Percentiles rank a stretch among this genome's conserved stretches.
These are phyloP conservation scores for Pollachius pollachius DNA, from an alignment of 2,113 vertebrate species.

Conservation along the genomic window DNA sequence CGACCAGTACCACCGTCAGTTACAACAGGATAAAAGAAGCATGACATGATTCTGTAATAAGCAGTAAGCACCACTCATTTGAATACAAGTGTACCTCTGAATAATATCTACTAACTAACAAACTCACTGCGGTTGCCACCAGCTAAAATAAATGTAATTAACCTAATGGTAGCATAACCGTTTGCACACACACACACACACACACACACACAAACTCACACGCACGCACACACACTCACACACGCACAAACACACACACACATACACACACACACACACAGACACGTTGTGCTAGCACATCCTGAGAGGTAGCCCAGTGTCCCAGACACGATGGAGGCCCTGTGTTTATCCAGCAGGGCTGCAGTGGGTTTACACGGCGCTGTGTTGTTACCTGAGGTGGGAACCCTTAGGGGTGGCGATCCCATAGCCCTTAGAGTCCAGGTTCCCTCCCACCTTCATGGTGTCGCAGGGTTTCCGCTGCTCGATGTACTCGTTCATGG, in stretches of 20 bases:
- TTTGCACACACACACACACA: background rate
- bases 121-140: too few relatives aligned
- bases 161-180: too few relatives aligned
- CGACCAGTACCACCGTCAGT: too few relatives aligned
- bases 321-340: conserved; percentile 8
- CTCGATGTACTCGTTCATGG: conserved; percentile 99
- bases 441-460: conserved; percentile 99
- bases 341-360: conserved; percentile 34
- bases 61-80: too few relatives aligned
- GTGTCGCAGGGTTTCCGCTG: conserved; percentile 97
- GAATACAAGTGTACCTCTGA: too few relatives aligned
- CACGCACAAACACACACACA: conserved; percentile 18
- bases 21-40: too few relatives aligned
- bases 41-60: too few relatives aligned
- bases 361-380: conserved; percentile 16
- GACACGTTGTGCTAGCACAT: too few relatives aligned
- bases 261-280: conserved; percentile 14
- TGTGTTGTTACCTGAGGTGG: conserved; percentile 87
- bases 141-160: too few relatives aligned
- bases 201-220: background rate
- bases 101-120: too few relatives aligned
- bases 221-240: background rate
- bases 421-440: conserved; percentile 99
- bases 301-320: too few relatives aligned
- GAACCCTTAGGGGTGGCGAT: conserved; percentile 98